These are phyloP conservation scores for Eupithecia vulgata DNA, from an alignment of 2,888 invertebrate genomes.

Conservation along the genomic window DNA sequence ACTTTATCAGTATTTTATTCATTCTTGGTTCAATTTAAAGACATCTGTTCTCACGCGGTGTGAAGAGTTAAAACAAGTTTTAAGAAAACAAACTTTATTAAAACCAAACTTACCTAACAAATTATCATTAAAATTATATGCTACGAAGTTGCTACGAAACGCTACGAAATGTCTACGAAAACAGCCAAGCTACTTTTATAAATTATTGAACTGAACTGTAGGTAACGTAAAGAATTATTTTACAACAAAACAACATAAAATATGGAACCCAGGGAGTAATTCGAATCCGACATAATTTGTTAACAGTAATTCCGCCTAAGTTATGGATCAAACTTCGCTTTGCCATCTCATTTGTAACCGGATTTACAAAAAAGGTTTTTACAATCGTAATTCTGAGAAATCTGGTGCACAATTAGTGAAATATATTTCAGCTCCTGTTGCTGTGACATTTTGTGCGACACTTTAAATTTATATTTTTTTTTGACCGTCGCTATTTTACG, in stretches of 20 bases:
- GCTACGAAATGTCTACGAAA: background rate
- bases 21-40: too few relatives aligned
- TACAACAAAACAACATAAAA: conserved; percentile 29
- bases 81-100: too few relatives aligned
- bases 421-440: background rate
- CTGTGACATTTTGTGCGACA: background rate
- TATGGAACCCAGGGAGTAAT: conserved; percentile 34
- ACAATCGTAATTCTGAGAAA: conserved; percentile 9
- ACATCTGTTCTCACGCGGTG: too few relatives aligned
- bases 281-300: conserved; percentile 27
- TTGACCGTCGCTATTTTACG: too few relatives aligned
- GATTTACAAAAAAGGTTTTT: conserved; percentile 15
- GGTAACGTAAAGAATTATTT: background rate
- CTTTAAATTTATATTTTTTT: too few relatives aligned
- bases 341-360: conserved; percentile 32
- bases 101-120: too few relatives aligned
- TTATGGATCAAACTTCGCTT: conserved; percentile 37
- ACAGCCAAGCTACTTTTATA: background rate
- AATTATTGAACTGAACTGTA: background rate
- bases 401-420: conserved; percentile 10
- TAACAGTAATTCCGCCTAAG: conserved; percentile 27
- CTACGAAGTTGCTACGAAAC: background rate
- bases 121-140: background rate
- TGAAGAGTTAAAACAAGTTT: too few relatives aligned
- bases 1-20: too few relatives aligned